Evolutionary conservation across 1,140 invertebrate species (phyloP), one percentile per base, ranked within the genome.

Genomic region (Pseudomyrmex pallidus): DNA sequence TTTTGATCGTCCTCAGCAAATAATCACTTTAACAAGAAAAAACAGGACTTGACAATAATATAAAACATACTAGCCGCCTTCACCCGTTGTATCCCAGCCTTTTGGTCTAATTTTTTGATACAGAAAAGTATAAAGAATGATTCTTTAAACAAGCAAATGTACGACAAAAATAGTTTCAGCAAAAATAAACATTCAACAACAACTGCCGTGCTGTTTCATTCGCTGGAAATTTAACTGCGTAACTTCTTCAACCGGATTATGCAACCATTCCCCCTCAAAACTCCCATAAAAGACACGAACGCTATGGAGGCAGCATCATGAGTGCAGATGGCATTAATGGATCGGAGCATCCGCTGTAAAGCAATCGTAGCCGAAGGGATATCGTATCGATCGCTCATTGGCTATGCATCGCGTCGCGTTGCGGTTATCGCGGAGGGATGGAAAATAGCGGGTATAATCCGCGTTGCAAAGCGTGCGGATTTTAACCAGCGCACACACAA

Each of bases 391-490:
- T 61, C 63, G 54, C 64, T 68, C 64, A 78, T 78, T 78, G 66
- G 35, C 46, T 78, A 70, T 78, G 64, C 64, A 70, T 59, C 76
- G 76, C 35, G 63, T 77, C 44, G 52, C 54, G 20, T 44, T 78
- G 64, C 52, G 76, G 64, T 78, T 78, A 57, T 78, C 76, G 54
- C 44, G 64, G 52, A 8, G 64, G 5, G 64, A 78, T 57, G 76
- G 76, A 78, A 78, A 78, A 78, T 68, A 70, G 54, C 63, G 59
- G 15, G 13, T 70, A 78, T 68, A 59, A 68, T 70, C 62, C 76
- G 5, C 35, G 52, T 59, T 63, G 50, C 35, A 57, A 35, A 35
- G 17, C 9, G 35, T 17, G 64, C 44, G 46, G 76, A 78, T 70
- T 78, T 80, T 70, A 59, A 59, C 67, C 25, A 17, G 2, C 25